Base-by-base conservation (phyloP, 2,113 vertebrate genomes). In the Hylia prasina region DNA sequence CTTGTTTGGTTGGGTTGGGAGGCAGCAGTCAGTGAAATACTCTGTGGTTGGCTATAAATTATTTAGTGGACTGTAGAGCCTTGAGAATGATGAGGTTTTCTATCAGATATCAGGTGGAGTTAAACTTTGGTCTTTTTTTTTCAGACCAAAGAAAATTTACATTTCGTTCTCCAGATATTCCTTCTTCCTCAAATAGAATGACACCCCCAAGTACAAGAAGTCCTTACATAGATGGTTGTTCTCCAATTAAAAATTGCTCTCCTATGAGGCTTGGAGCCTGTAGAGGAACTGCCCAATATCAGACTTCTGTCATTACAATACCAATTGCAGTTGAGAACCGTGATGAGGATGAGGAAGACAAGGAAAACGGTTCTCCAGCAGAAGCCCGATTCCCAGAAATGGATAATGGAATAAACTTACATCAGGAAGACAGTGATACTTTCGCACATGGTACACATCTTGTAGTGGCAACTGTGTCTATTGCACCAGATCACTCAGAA, bases 201-300 rank as follows among this genome's bases (percentile, higher is more conserved):
- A 96, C 96, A 70, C 78, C 97, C 9, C 96, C 97, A 33, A 96
- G 56, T 77, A 96, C 97, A 25, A 97, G 97, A 97, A 99, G 98
- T 95, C 99, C 99, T 16, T 99, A 98, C 7, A 98, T 99, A 47
- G 99, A 99, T 85, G 99, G 99, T 37, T 99, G 99, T 94, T 99
- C 99, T 83, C 99, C 99, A 25, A 99, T 99, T 91, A 98, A 98
- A 72, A 99, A 98, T 68, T 98, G 97, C 77, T 99, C 99, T 84
- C 98, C 98, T 14, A 87, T 98, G 85, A 98, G 98, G 60, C 79
- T 98, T 16, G 96, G 98, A 87, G 90, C 96, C 23, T 98, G 97
- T 42, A 96, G 96, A 83, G 97, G 98, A 87, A 82, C 95, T 53
- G 88, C 98, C 27, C 97, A 98, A 7, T 98, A 97, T 84, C 98